Evolutionary conservation across 2,888 invertebrate genomes (phyloP), one percentile per base, ranked within the genome.

Genomic region (Coremacera marginata): DNA sequence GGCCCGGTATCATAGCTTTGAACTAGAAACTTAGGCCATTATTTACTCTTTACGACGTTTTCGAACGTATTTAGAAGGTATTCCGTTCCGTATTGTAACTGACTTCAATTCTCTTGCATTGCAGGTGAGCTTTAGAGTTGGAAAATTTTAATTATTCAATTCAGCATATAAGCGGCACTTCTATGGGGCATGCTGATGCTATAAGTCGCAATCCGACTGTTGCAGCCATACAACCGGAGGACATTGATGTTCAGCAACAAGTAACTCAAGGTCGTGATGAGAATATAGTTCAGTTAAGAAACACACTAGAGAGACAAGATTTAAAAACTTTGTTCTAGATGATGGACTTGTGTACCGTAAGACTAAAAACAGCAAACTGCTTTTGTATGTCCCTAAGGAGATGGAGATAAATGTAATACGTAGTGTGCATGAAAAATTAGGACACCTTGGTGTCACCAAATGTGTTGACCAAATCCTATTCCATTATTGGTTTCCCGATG

Each of bases 101-200:
- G 67, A 44, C 67, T 76, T 73, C 31, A 78, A 78, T 60, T 78
- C 75, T 1, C 37, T 75, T 22, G 44, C 78, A 19, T 14, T 72
- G 22, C 3, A 77, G 77, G 7, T 77, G 72, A 68, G 77, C 77
- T 5, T 60, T 77, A 11, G 63, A 65, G 19, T n/a, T 65, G 11
- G 63, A 65, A 19, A 68, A 68, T 68, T 68, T 19, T 49, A 68
- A 68, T 7, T 68, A 68, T 51, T n/a, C 49, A 49, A 68, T 68
- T 22, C n/a, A 44, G 8, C 68, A 68, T 49, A 19, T 51, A 9
- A 9, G 16, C 3, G 68, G 51, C 2, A 3, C 5, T 34, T n/a
- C 31, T n/a, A 65, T 37, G 63, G 63, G n/a, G 14, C 63, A 65
- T 65, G 63, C 25, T 25, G 68, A 68, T 27, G 51, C 68, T 5